Evolutionary conservation across 2,888 invertebrate species (phyloP), one percentile per base, ranked within the genome.

Genomic region (Monochamus alternatus): DNA sequence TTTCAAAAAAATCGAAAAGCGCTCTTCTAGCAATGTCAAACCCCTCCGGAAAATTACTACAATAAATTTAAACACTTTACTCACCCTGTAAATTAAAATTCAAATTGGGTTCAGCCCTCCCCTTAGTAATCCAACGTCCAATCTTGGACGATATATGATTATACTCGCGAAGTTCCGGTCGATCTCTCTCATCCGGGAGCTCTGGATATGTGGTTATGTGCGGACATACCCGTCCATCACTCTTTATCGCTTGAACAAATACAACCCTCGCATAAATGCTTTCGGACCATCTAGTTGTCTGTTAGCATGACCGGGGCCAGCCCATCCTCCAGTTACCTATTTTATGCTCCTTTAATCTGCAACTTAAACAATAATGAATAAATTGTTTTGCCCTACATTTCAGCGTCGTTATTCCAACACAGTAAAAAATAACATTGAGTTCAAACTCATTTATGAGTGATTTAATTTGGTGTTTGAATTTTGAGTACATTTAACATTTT

Each of bases 111-210:
- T 84, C 84, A 82, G 86, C 84, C 83, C 82, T 81, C 81, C 78
- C 80, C 75, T 78, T 78, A 81, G 85, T 86, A 87, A 87, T 88
- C 87, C 86, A 81, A 84, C 85, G 88, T 88, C 88, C 89, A 89
- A 89, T 89, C 88, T 89, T 89, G 88, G 87, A 87, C 88, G 88
- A 89, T 89, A 87, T 89, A 89, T 87, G 88, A 88, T 89, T 88
- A 89, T 88, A 86, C 82, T 85, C 87, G 79, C 80, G 83, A 86
- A 85, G 88, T 89, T 88, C 87, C 87, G 88, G 88, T 88, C 88
- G 88, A 88, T 88, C 88, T 87, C 81, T 81, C 76, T 85, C 85
- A 83, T 85, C 85, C 84, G 81, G 83, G 81, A 80, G 76, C 73
- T 76, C 76, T 80, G 85, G 85, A 85, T 86, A 85, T 87, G 88